These are phyloP conservation scores for Athene noctua DNA, from an alignment of 2,113 vertebrate genomes.

Conservation along the genomic window DNA sequence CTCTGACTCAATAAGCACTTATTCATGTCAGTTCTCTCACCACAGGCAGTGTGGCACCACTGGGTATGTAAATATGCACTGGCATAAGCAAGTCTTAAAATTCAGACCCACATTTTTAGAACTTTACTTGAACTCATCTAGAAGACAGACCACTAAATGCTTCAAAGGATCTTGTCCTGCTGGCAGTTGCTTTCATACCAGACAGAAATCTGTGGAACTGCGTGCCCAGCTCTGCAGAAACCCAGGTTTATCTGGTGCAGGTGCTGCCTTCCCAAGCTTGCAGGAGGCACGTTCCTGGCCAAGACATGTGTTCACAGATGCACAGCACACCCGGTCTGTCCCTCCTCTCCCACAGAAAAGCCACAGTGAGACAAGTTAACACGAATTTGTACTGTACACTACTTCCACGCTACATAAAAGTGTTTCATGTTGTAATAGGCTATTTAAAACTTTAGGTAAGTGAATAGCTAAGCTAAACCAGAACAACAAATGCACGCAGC, in stretches of 20 bases:
- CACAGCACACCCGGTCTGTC: accelerated
- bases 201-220: neutral
- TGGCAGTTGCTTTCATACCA: neutral
- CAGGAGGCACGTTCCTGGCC: neutral
- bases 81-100: neutral
- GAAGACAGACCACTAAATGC: neutral
- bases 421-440: neutral
- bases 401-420: neutral
- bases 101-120: neutral
- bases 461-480: neutral
- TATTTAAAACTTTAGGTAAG: neutral
- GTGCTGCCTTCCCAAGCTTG: accelerated
- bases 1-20: neutral
- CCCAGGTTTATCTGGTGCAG: neutral
- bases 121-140: conserved; percentile 28
- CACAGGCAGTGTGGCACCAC: neutral
- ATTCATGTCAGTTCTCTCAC: neutral
- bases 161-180: neutral
- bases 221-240: neutral
- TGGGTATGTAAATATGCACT: neutral
- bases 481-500: neutral
- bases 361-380: neutral
- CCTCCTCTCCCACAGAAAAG: neutral
- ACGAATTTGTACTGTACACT: neutral
- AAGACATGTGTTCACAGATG: accelerated